Evolutionary conservation across 2,113 vertebrate species (phyloP), one percentile per base, ranked within the genome.

Genomic region (Boulengerochromis microlepis): DNA sequence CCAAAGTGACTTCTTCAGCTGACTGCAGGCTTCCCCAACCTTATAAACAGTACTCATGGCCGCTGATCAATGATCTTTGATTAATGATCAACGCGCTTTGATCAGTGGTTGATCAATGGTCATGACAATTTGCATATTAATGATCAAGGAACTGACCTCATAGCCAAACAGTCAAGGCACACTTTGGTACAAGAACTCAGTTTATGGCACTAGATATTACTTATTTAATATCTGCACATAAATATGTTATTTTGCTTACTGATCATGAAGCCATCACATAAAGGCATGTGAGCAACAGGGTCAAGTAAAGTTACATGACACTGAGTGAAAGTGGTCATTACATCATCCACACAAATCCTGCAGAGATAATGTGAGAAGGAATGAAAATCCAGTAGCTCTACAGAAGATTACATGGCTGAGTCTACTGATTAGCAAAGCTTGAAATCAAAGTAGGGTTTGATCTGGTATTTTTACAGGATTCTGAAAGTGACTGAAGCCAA

Each of bases 401-500:
- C 24, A 83, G 29, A 52, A 81, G 59, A 90, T 89, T 82, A 61
- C 24, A 8, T 26, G 56, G 16, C 4, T 76, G 53, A 82, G 50
- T 85, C 7, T 82, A 86, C 85, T 64, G 80, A 93, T 90, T 82
- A 82, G n/a, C 57, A 82, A 84, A 91, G 86, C 56, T 29, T 47
- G 50, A 76, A 86, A 88, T 83, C 76, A 86, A 87, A 90, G 87
- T 56, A 8, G 26, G 10, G 47, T 66, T 76, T 87, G 15, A 90
- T 86, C 26, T 59, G 42, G 19, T 35, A 29, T 76, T 87, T 50
- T 50, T 76, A 29, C 10, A 76, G 24, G 40, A 53, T 54, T 66
- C 59, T 84, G 69, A 61, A 52, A 24, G 78, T 78, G 24, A 18
- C 71, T 29, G 35, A 33, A 22, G 7, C 64, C 54, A 82, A 80